phyloP scores from a whole-genome alignment of 2,888 invertebrate genomes.

The Syrista parreyssii region DNA sequence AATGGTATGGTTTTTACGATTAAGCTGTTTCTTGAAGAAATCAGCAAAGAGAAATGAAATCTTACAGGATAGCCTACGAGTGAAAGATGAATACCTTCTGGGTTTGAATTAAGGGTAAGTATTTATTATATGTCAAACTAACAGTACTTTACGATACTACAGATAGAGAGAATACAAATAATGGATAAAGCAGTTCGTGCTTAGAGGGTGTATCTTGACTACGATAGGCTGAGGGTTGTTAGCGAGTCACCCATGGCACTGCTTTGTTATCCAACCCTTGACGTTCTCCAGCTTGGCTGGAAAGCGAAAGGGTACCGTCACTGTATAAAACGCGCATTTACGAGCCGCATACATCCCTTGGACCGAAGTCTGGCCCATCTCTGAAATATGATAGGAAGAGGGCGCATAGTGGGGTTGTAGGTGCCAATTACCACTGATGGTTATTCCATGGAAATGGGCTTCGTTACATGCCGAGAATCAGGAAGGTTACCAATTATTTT shows the following conservation, averaged over 20 bases:
- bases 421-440: slow-evolving; percentile 66
- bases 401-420: slow-evolving; percentile 46
- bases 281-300: slow-evolving; percentile 29
- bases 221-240: slow-evolving; percentile 52
- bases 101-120: background rate
- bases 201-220: slow-evolving; percentile 19
- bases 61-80: background rate
- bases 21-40: background rate
- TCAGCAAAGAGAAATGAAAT: background rate
- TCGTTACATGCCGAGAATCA: slow-evolving; percentile 61
- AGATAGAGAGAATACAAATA: background rate
- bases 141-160: background rate
- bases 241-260: slow-evolving; percentile 56
- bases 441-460: slow-evolving; percentile 66
- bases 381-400: slow-evolving; percentile 59
- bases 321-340: slow-evolving; percentile 56
- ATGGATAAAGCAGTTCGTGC: background rate
- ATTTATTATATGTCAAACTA: background rate
- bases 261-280: slow-evolving; percentile 52
- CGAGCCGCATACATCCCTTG: slow-evolving; percentile 45
- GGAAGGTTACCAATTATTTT: slow-evolving; percentile 62
- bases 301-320: slow-evolving; percentile 51
- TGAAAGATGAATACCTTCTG: background rate
- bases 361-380: slow-evolving; percentile 31
- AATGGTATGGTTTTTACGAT: background rate